Percentiles rank a stretch among this genome's conserved stretches.
These are phyloP conservation scores for Trypoxylon attenuatum DNA, from an alignment of 2,888 invertebrate genomes.

Conservation along the genomic window DNA sequence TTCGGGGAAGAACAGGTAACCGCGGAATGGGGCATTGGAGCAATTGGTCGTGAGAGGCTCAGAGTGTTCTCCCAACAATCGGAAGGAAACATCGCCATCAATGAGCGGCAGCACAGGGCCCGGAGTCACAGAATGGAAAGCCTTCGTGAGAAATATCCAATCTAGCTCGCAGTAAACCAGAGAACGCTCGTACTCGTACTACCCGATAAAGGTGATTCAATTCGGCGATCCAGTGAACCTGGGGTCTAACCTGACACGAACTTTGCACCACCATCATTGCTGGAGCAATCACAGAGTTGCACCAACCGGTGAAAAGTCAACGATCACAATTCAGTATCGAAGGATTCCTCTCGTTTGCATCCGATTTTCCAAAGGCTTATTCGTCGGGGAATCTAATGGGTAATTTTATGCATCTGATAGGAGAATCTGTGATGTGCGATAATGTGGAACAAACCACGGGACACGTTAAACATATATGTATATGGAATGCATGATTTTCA, in stretches of 20 bases:
- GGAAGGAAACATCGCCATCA: slow-evolving; percentile 35
- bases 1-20: background rate
- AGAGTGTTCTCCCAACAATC: slow-evolving; percentile 34
- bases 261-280: slow-evolving; percentile 21
- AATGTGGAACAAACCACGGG: too few relatives aligned
- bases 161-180: slow-evolving; percentile 12
- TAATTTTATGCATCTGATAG: too few relatives aligned
- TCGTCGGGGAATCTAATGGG: too few relatives aligned
- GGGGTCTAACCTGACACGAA: slow-evolving; percentile 34
- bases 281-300: slow-evolving; percentile 40
- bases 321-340: slow-evolving; percentile 31
- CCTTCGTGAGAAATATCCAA: slow-evolving; percentile 34
- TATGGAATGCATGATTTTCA: too few relatives aligned
- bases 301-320: slow-evolving; percentile 38
- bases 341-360: too few relatives aligned
- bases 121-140: slow-evolving; percentile 25
- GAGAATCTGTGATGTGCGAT: too few relatives aligned
- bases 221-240: slow-evolving; percentile 32
- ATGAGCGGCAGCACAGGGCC: slow-evolving; percentile 8
- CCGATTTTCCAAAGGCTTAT: too few relatives aligned
- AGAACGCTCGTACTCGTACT: slow-evolving; percentile 10
- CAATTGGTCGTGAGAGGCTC: slow-evolving; percentile 33
- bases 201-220: slow-evolving; percentile 41
- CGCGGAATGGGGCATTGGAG: slow-evolving; percentile 8
- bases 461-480: too few relatives aligned